Base-by-base conservation (phyloP, 2,888 invertebrate species). In the Oligia latruncula region DNA sequence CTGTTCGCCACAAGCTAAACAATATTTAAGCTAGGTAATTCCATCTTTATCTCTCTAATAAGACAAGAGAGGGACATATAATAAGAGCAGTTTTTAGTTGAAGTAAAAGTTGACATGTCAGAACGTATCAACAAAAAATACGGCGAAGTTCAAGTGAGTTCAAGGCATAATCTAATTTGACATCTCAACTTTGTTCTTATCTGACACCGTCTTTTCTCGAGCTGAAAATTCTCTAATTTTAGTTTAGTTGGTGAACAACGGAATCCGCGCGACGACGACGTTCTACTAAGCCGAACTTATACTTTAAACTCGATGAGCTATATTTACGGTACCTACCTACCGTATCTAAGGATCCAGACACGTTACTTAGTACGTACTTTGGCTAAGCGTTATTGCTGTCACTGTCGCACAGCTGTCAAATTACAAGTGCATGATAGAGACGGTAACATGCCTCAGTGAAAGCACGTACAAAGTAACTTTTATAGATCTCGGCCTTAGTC, bases 81-180 rank as follows among this genome's bases (percentile, higher is more conserved):
- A 5, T 11, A 65, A 40, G 9, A 20, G 20, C 9, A 11, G 9
- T 64, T 20, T 62, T 64, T 64, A 11, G 64, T 46, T n/a, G 8
- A 67, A n/a, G 8, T 67, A 67, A 17, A 67, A 67, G n/a, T 55
- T 55, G 20, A 20, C 9, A 17, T 43, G n/a, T 55, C 20, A 11
- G n/a, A 74, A 74, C 35, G 5, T 29, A 74, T 52, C 15, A 2
- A n/a, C 40, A 23, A 58, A 75, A 71, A 75, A 35, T 23, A 76
- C 35, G 29, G 4, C 1, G 13, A 46, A 46, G 46, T 17, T 75
- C 17, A 46, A 17, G 8, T 43, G 13, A 17, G 29, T 29, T 75
- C 13, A 29, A 6, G 11, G 43, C 55, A 15, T 35, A n/a, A 49
- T 52, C n/a, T 20, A 74, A 75, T 75, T 55, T 29, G 29, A 75